These are phyloP conservation scores for Clistopyga incitator DNA, from an alignment of 2,888 invertebrate species.

Conservation along the genomic window DNA sequence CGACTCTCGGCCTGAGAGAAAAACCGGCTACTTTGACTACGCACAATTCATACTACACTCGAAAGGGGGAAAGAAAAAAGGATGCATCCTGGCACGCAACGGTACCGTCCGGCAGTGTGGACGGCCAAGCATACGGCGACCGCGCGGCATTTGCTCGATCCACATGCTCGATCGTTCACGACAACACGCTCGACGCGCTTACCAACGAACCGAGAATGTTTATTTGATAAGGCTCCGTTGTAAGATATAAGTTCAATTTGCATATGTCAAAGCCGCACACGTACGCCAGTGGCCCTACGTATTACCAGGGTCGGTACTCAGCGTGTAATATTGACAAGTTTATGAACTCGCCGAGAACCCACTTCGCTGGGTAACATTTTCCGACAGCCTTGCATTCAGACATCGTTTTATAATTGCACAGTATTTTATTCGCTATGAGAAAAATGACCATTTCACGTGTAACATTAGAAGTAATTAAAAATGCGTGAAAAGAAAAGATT, in stretches of 20 bases:
- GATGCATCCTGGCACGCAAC: constrained; percentile 65
- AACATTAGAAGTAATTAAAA: neutral
- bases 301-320: constrained; percentile 57
- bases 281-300: constrained; percentile 56
- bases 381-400: constrained; percentile 44
- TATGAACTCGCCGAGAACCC: constrained; percentile 67
- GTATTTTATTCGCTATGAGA: constrained; percentile 44
- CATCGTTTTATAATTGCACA: constrained; percentile 59
- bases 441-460: neutral
- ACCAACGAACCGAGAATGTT: constrained; percentile 69
- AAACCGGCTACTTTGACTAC: constrained; percentile 66
- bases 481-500: neutral
- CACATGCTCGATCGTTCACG: constrained; percentile 70
- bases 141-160: constrained; percentile 59
- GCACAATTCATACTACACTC: constrained; percentile 55
- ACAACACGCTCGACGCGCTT: constrained; percentile 69
- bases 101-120: constrained; percentile 53
- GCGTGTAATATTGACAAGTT: constrained; percentile 72
- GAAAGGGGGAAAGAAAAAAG: constrained; percentile 31
- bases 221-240: constrained; percentile 71
- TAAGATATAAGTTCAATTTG: constrained; percentile 72
- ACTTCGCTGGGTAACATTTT: constrained; percentile 53
- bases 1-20: constrained; percentile 50
- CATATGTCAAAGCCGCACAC: constrained; percentile 70
- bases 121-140: constrained; percentile 30